phyloP scores from a whole-genome alignment of 2,113 vertebrate species.

The Grus americana region DNA sequence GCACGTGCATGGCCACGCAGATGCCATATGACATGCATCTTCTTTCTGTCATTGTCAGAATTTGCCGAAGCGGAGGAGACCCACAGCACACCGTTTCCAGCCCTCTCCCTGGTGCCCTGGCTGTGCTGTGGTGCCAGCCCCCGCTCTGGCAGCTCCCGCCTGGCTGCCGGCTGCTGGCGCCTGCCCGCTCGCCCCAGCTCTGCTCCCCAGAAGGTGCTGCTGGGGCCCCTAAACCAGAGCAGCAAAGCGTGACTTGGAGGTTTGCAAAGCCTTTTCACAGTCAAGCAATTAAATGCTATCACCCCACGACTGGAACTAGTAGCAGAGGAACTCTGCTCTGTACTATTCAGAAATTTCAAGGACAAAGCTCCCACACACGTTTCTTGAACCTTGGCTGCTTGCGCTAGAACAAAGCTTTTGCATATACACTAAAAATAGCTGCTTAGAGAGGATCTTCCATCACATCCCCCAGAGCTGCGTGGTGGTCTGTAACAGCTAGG shows the following conservation, averaged over 20 bases:
- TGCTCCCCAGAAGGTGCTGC: not conserved
- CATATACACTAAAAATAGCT: fast-evolving
- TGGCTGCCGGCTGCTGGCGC: not conserved
- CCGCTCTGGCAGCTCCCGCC: not conserved
- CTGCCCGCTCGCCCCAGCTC: not conserved
- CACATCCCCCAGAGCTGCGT: fast-evolving
- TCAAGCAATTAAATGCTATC: not conserved
- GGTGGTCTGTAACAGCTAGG: fast-evolving
- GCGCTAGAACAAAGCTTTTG: not conserved
- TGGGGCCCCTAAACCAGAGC: not conserved
- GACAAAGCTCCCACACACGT: not conserved
- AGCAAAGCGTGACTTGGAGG: not conserved
- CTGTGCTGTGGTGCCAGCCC: fast-evolving
- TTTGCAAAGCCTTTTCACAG: not conserved
- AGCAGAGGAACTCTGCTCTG: not conserved
- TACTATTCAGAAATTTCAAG: not conserved
- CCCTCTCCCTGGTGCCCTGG: not conserved
- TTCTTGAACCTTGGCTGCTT: not conserved
- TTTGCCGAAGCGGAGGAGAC: not conserved
- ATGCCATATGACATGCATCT: fast-evolving
- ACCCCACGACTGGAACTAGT: fast-evolving
- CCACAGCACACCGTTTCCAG: not conserved
- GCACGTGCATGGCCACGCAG: fast-evolving
- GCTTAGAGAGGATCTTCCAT: not conserved
- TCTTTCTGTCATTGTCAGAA: fast-evolving